Percentiles rank a stretch among this genome's conserved stretches.
phyloP scores from a whole-genome alignment of 2,113 vertebrate species.

The Glaucomys volans region DNA sequence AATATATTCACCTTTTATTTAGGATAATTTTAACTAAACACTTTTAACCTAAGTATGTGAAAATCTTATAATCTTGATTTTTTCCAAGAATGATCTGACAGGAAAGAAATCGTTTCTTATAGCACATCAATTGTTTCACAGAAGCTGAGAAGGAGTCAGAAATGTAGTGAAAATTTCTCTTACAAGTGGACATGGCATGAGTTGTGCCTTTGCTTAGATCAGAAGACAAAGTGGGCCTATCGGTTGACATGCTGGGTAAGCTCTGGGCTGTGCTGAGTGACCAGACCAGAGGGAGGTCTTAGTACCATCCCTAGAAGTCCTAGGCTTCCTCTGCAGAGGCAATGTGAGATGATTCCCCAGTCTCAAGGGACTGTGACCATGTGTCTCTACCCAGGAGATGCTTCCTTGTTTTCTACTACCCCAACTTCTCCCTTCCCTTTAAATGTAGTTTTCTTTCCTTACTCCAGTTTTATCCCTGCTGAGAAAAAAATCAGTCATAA shows the following conservation, averaged over 20 bases:
- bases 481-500: background rate
- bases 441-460: background rate
- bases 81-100: slow-evolving; percentile 28
- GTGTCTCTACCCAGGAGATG: background rate
- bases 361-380: background rate
- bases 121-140: slow-evolving; percentile 25
- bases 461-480: background rate
- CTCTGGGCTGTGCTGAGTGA: background rate
- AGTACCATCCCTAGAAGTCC: background rate
- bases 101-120: slow-evolving; percentile 18
- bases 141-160: background rate
- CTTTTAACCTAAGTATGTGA: slow-evolving; percentile 11
- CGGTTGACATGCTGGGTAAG: background rate
- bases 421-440: background rate
- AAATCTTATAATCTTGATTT: slow-evolving; percentile 18
- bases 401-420: background rate
- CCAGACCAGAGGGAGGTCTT: background rate
- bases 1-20: background rate
- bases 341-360: background rate
- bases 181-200: background rate
- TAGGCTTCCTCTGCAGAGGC: background rate
- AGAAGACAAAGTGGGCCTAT: background rate
- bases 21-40: background rate
- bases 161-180: background rate
- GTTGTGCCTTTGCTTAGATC: background rate